Conservation (phyloP, 2,888 invertebrate genomes). For the Caenorhabditis zanzibari region DNA sequence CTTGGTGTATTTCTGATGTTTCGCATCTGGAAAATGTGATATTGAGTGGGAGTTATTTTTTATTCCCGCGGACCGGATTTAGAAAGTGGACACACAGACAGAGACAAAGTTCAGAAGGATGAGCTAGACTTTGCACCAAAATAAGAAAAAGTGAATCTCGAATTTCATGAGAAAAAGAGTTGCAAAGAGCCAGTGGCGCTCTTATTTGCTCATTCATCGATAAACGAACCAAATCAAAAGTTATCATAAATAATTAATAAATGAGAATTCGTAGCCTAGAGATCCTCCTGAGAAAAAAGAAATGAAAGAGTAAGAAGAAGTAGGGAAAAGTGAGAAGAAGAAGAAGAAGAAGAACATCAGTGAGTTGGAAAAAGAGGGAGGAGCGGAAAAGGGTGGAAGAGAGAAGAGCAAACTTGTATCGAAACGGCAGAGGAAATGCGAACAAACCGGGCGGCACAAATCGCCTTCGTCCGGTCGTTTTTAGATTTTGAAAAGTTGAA, state of each 20-base stretch:
- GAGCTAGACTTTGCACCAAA: conserved; percentile 22
- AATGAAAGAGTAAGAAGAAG: conserved; percentile 20
- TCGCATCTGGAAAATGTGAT: conserved; percentile 41
- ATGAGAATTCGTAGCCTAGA: conserved; percentile 46
- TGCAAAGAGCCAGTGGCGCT: background rate
- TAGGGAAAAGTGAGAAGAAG: conserved; percentile 3
- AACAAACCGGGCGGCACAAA: conserved; percentile 63
- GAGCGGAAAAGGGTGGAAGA: conserved; percentile 41
- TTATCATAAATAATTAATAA: conserved; percentile 51
- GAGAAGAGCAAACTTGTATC: conserved; percentile 42
- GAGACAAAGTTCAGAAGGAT: conserved; percentile 48
- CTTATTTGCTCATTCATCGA: conserved; percentile 50
- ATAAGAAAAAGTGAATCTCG: conserved; percentile 13
- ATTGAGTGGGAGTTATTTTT: background rate
- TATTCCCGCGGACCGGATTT: conserved; percentile 1
- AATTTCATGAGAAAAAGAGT: conserved; percentile 52
- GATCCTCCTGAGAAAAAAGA: background rate
- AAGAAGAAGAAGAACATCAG: conserved; percentile 56
- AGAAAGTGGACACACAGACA: conserved; percentile 9
- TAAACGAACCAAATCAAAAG: conserved; percentile 58
- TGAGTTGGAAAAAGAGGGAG: conserved; percentile 42
- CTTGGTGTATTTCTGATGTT: conserved; percentile 28
- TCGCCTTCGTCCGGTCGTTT: conserved; percentile 24
- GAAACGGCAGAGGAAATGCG: conserved; percentile 45
- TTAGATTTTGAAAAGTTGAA: conserved; percentile 37